Percentiles rank a stretch among this genome's conserved stretches.
phyloP scores from a whole-genome alignment of 2,888 invertebrate genomes.

The Heliconius cydno region DNA sequence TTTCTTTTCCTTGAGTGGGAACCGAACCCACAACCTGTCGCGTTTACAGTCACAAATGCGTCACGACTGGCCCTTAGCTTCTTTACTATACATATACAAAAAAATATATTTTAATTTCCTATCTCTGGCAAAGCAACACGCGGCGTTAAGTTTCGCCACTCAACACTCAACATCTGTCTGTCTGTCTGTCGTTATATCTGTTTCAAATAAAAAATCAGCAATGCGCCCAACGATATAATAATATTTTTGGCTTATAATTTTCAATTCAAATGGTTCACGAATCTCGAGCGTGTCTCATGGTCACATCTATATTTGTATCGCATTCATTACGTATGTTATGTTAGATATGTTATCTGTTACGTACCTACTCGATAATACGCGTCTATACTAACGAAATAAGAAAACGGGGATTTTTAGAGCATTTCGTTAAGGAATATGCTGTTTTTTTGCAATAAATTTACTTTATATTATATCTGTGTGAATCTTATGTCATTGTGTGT shows the following conservation, averaged over 20 bases:
- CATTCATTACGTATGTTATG: background rate
- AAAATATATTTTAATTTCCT: too few species aligned
- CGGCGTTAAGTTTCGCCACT: too few species aligned
- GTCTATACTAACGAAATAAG: too few species aligned
- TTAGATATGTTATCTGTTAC: constrained; percentile 6
- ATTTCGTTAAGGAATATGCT: background rate
- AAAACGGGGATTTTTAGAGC: background rate
- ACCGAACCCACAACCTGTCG: too few species aligned
- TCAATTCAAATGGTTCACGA: background rate
- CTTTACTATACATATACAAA: too few species aligned
- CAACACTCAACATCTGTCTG: background rate
- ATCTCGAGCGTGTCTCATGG: background rate
- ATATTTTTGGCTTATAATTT: background rate
- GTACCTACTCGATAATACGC: background rate
- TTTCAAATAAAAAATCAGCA: background rate
- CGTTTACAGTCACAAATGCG: too few species aligned
- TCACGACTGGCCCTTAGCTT: too few species aligned
- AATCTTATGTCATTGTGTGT: too few species aligned
- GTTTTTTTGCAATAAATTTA: too few species aligned
- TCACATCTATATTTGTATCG: constrained; percentile 4
- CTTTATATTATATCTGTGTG: too few species aligned
- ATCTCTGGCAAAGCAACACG: too few species aligned
- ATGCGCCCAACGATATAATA: background rate
- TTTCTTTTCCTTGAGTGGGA: too few species aligned
- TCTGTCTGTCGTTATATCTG: background rate